Conservation (phyloP, 2,113 vertebrate species). For the Aythya baeri region DNA sequence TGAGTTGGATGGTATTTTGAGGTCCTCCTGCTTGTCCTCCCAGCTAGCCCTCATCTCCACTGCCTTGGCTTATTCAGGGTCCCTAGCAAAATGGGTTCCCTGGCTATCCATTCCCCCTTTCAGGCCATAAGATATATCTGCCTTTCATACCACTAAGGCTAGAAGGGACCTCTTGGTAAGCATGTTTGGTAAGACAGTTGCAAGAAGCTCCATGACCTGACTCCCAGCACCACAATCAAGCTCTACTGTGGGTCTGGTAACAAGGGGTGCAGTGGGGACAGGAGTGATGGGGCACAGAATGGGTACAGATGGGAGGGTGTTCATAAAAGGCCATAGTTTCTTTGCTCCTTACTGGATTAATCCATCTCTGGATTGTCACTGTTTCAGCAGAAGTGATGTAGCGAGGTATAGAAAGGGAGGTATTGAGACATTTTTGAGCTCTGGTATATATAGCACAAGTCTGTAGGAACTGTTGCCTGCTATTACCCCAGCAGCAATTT, state of each 20-base stretch:
- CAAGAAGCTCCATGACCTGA: background rate
- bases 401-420: background rate
- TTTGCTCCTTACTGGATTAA: background rate
- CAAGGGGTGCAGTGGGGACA: background rate
- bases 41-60: background rate
- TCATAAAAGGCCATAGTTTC: fast-evolving
- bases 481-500: background rate
- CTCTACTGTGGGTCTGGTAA: background rate
- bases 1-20: background rate
- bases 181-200: background rate
- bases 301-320: background rate
- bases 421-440: background rate
- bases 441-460: background rate
- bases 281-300: background rate
- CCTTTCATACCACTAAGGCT: background rate
- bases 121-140: background rate
- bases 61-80: background rate
- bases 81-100: background rate
- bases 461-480: background rate
- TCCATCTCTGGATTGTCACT: background rate
- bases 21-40: background rate
- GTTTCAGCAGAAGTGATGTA: fast-evolving
- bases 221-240: fast-evolving
- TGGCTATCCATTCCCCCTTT: background rate
- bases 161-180: background rate